phyloP scores from a whole-genome alignment of 2,113 vertebrate species.

The Anarhynchus alexandrinus region DNA sequence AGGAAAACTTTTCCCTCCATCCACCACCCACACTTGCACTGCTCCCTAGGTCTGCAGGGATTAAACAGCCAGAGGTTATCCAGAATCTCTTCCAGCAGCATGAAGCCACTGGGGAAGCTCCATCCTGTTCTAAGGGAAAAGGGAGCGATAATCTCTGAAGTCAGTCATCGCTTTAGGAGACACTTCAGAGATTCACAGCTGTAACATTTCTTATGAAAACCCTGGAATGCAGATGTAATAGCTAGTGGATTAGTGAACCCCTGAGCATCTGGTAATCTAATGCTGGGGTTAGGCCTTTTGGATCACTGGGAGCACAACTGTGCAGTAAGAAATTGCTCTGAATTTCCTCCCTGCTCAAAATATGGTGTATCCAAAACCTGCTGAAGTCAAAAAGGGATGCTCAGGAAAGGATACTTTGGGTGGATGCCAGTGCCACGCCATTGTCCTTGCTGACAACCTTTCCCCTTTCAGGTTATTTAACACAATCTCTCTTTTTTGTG shows the following conservation, averaged over 20 bases:
- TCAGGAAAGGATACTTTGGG: neutral
- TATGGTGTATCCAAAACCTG: neutral
- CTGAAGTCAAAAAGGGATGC: neutral
- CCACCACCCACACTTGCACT: neutral
- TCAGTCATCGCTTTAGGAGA: conserved; percentile 24
- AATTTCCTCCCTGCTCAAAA: neutral
- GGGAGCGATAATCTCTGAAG: neutral
- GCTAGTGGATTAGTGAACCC: neutral
- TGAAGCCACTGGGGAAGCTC: neutral
- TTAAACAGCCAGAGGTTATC: conserved; percentile 16
- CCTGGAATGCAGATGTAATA: conserved; percentile 33
- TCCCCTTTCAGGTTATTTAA: neutral
- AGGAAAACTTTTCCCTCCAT: neutral
- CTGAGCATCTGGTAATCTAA: conserved; percentile 35
- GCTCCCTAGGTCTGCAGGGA: neutral
- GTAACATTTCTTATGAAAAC: conserved; percentile 28
- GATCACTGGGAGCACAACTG: neutral
- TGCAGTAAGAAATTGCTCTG: neutral
- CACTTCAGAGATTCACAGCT: conserved; percentile 24
- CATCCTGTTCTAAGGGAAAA: neutral
- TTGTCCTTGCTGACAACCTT: neutral
- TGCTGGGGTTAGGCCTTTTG: neutral
- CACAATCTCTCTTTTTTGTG: neutral
- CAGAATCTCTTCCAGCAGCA: neutral
- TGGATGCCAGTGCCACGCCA: neutral